A percentile compares a stretch with the other conserved stretches of the same genome.
phyloP scores from a whole-genome alignment of 2,797 vertebrate species.

The Chaetodon trifasciatus region DNA sequence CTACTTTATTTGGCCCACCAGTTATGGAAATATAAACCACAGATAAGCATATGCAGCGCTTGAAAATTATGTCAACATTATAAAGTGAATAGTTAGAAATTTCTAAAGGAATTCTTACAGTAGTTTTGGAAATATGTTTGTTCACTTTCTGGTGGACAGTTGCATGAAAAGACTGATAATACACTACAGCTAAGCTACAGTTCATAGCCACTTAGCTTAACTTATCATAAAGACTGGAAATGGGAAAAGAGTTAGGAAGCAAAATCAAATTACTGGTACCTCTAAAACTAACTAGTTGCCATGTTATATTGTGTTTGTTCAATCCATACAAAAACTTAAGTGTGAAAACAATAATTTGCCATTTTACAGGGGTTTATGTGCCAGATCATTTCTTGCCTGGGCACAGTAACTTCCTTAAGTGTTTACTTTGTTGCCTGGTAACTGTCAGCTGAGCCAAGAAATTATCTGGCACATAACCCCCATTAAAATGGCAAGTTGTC shows the following conservation, averaged over 20 bases:
- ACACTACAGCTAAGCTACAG: background rate
- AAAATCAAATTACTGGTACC: background rate
- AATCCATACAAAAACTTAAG: background rate
- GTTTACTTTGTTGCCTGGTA: background rate
- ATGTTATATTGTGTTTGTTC: background rate
- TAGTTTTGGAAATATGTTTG: background rate
- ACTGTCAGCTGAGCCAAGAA: background rate
- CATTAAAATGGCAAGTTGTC: background rate
- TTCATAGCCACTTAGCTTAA: background rate
- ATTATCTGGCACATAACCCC: background rate
- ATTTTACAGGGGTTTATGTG: background rate
- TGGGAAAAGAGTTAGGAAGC: background rate
- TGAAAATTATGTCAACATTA: background rate
- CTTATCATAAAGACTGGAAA: background rate
- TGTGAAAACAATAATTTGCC: background rate
- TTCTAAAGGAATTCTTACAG: background rate
- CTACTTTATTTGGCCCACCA: conserved; percentile 1
- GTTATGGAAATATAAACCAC: conserved; percentile 19
- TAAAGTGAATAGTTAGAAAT: background rate
- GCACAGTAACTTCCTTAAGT: background rate
- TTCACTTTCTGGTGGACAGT: background rate
- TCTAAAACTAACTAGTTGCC: background rate
- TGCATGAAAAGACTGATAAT: too few relatives aligned
- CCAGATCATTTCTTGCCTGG: background rate
- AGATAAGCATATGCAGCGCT: background rate